phyloP scores from a whole-genome alignment of 2,888 invertebrate genomes.

The Galerucella pusilla region DNA sequence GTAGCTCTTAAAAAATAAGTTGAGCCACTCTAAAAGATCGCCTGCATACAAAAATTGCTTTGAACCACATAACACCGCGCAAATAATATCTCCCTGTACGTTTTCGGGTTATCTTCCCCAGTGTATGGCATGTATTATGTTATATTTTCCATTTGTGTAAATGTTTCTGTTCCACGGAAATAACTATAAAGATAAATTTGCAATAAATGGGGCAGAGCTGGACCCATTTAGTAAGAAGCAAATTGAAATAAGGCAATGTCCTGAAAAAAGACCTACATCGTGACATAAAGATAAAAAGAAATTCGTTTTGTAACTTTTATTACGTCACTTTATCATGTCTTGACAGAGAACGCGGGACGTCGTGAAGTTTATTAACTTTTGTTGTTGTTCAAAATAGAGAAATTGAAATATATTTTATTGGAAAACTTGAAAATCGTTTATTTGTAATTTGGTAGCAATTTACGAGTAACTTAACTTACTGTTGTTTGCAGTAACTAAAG shows the following conservation, averaged over 20 bases:
- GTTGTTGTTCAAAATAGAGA: slow-evolving; percentile 12
- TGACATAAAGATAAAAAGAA: slow-evolving; percentile 37
- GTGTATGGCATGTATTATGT: slow-evolving; percentile 13
- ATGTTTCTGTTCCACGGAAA: slow-evolving; percentile 32
- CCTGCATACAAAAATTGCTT: background rate
- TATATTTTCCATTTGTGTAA: slow-evolving; percentile 35
- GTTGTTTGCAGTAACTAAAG: background rate
- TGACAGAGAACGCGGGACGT: slow-evolving; percentile 14
- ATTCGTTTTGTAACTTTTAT: slow-evolving; percentile 34
- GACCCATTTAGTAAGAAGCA: slow-evolving; percentile 26
- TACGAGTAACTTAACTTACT: background rate
- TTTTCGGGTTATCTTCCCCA: background rate
- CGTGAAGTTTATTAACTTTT: slow-evolving; percentile 23
- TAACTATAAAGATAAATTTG: slow-evolving; percentile 40
- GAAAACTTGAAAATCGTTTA: background rate
- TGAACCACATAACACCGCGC: background rate
- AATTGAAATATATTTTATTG: slow-evolving; percentile 5
- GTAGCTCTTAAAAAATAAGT: too few species aligned
- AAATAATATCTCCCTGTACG: too few species aligned
- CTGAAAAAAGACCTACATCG: slow-evolving; percentile 6
- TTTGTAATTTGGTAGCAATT: background rate
- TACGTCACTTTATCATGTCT: slow-evolving; percentile 31
- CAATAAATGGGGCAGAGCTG: slow-evolving; percentile 34
- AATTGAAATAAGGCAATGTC: slow-evolving; percentile 35
- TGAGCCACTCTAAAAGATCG: too few species aligned